Conservation (phyloP, 2,888 invertebrate species). For the Polyommatus iphigenia region DNA sequence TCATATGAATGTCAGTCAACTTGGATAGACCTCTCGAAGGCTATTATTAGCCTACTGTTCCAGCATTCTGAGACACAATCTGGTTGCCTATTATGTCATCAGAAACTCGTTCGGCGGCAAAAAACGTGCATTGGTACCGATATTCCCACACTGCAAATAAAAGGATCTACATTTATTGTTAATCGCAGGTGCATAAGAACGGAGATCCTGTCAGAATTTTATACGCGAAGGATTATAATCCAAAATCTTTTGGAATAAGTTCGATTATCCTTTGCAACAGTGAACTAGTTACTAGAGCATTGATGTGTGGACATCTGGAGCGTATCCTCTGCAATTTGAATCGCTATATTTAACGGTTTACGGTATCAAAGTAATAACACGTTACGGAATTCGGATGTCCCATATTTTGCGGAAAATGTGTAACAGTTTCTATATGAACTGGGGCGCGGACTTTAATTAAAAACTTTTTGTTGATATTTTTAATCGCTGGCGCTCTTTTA, state of each 20-base stretch:
- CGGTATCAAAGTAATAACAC: constrained; percentile 19
- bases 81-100: constrained; percentile 35
- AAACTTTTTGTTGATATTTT: neutral
- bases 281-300: neutral
- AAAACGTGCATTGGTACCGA: constrained; percentile 43
- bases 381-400: constrained; percentile 16
- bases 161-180: constrained; percentile 52
- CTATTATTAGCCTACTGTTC: constrained; percentile 16
- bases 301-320: constrained; percentile 31
- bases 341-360: constrained; percentile 30
- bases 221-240: constrained; percentile 29
- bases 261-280: neutral
- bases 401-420: constrained; percentile 16
- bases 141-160: constrained; percentile 61
- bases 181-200: constrained; percentile 59
- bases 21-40: neutral
- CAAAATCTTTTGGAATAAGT: neutral
- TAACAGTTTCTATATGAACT: neutral
- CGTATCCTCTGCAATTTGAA: constrained; percentile 27
- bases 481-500: neutral
- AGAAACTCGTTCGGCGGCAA: constrained; percentile 43
- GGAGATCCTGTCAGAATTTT: constrained; percentile 21
- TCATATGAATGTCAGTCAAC: neutral
- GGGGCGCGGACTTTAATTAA: neutral
- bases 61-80: constrained; percentile 23